Evolutionary conservation across 2,113 vertebrate species (phyloP).

Genomic region (Laticauda laticaudata): DNA sequence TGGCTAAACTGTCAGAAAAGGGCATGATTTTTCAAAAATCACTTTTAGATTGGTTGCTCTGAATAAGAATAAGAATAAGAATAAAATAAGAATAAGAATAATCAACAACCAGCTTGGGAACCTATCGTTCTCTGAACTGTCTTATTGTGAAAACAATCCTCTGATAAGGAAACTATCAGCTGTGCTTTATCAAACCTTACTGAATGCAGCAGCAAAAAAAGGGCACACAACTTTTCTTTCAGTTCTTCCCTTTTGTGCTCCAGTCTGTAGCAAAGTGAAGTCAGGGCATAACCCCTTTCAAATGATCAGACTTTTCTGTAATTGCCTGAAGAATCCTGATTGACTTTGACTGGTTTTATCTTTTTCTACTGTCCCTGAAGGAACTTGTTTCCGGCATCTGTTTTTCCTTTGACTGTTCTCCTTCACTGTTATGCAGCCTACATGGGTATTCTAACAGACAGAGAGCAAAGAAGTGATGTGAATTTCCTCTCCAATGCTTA

Average conservation of each 20-base stretch:
- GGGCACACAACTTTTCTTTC: background rate
- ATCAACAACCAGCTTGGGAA: background rate
- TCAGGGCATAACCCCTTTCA: background rate
- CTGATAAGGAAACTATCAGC: constrained; percentile 29
- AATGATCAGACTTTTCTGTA: constrained; percentile 30
- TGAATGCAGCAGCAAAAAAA: background rate
- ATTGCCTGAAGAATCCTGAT: constrained; percentile 28
- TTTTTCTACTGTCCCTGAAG: background rate
- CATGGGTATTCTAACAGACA: background rate
- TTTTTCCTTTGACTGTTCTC: background rate
- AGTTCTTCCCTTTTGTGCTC: background rate
- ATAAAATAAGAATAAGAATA: background rate
- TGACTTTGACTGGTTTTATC: constrained; percentile 14
- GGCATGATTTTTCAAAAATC: background rate
- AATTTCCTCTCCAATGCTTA: background rate
- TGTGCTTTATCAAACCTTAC: constrained; percentile 12
- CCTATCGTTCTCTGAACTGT: background rate
- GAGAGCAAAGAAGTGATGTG: background rate
- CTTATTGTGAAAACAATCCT: constrained; percentile 19
- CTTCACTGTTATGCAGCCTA: background rate
- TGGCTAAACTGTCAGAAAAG: background rate
- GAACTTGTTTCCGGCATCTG: background rate
- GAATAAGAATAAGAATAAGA: background rate
- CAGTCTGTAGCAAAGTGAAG: background rate
- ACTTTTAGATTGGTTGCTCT: background rate